These are phyloP conservation scores for Ascidia mentula DNA, from an alignment of 23 tunicate species.

Conservation along the genomic window DNA sequence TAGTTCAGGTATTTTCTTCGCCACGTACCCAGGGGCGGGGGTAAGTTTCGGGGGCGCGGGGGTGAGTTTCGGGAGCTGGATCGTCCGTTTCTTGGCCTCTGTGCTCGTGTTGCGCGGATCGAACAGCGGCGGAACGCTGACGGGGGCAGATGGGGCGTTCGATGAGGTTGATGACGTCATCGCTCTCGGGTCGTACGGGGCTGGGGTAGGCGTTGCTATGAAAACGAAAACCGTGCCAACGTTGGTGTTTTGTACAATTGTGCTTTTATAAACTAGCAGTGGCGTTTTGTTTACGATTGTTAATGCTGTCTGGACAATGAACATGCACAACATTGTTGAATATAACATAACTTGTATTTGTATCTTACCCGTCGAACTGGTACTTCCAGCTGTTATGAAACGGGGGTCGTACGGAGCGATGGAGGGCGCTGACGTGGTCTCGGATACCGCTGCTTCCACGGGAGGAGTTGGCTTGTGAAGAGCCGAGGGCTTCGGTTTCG, in stretches of 20 bases:
- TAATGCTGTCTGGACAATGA: neutral
- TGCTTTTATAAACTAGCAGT: too few species aligned
- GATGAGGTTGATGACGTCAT: slow-evolving; percentile 21
- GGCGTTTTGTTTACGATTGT: too few species aligned
- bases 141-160: neutral
- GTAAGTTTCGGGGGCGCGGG: slow-evolving; percentile 53
- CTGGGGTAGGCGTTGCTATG: slow-evolving; percentile 19
- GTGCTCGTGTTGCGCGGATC: slow-evolving; percentile 36
- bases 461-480: neutral
- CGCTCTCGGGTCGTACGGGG: slow-evolving; percentile 72
- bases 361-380: slow-evolving; percentile 30
- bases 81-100: slow-evolving; percentile 57
- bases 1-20: slow-evolving; percentile 4
- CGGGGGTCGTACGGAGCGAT: slow-evolving; percentile 89
- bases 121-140: slow-evolving; percentile 27
- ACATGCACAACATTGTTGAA: neutral
- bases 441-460: neutral
- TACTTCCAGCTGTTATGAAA: slow-evolving; percentile 57
- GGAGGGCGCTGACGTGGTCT: slow-evolving; percentile 14
- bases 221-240: neutral
- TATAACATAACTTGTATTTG: too few species aligned
- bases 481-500: slow-evolving; percentile 13
- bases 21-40: slow-evolving; percentile 53
- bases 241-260: too few species aligned
- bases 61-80: slow-evolving; percentile 71